Conservation (phyloP, 1,140 invertebrate species). For the Druon quercuslanigerum region DNA sequence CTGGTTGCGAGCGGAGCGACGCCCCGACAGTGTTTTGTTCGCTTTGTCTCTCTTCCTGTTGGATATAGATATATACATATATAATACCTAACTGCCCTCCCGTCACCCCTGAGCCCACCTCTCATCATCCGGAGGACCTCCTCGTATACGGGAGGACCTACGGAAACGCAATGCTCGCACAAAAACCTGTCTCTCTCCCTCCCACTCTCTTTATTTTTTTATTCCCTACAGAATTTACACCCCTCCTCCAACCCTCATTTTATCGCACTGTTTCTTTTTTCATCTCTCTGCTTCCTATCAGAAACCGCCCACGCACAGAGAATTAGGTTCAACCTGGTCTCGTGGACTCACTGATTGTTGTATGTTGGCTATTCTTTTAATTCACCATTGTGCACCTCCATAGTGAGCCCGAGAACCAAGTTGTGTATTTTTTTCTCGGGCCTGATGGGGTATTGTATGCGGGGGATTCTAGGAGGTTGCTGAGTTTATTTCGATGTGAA, state of each 20-base stretch:
- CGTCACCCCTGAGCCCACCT: conserved; percentile 49
- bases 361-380: conserved; percentile 16
- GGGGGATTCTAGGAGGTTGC: neutral
- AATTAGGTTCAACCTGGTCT: neutral
- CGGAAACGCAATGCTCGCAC: conserved; percentile 45
- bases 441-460: neutral
- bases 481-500: neutral
- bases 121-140: conserved; percentile 37
- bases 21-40: conserved; percentile 72
- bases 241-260: conserved; percentile 41
- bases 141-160: conserved; percentile 43
- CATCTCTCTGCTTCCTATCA: conserved; percentile 34
- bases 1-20: conserved; percentile 68
- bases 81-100: conserved; percentile 60
- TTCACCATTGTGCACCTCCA: conserved; percentile 12
- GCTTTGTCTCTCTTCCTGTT: conserved; percentile 72
- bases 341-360: conserved; percentile 10
- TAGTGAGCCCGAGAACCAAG: conserved; percentile 10
- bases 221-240: conserved; percentile 28
- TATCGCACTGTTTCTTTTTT: conserved; percentile 44
- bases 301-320: conserved; percentile 19
- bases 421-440: conserved; percentile 7
- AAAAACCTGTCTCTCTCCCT: conserved; percentile 36
- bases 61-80: conserved; percentile 55
- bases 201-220: neutral